Conservation (phyloP, 2,113 vertebrate genomes). For the Pomatorhinus ruficollis region DNA sequence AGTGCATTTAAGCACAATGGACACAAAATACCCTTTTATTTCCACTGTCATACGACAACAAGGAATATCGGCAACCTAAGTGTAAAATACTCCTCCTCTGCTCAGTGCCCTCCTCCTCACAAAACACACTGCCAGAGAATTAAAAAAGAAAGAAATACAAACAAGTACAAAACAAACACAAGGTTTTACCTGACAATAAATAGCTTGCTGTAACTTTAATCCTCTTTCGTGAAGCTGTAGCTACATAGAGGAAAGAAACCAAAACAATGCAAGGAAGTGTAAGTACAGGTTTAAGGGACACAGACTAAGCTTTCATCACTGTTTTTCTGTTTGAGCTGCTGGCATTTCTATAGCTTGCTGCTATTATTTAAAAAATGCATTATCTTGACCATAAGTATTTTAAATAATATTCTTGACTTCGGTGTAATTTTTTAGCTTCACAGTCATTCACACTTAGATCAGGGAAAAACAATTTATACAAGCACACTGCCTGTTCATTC, state of each 20-base stretch:
- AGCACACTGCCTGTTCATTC: not conserved
- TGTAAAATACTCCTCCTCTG: not conserved
- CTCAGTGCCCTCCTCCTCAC: not conserved
- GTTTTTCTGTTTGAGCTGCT: not conserved
- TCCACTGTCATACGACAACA: not conserved
- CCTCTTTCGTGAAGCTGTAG: slow-evolving; percentile 94
- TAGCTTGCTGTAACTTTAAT: slow-evolving; percentile 89
- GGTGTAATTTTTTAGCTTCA: not conserved
- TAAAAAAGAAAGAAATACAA: not conserved
- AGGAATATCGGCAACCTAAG: rapidly evolving
- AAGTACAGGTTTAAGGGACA: not conserved
- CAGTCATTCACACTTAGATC: not conserved
- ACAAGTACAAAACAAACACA: not conserved
- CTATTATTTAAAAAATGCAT: not conserved
- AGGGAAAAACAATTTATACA: not conserved
- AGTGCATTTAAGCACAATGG: not conserved
- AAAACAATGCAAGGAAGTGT: not conserved
- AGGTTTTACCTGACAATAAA: slow-evolving; percentile 86
- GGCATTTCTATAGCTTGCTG: not conserved
- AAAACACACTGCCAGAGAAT: not conserved
- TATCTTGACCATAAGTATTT: not conserved
- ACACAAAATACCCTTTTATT: not conserved
- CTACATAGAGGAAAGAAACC: slow-evolving; percentile 57
- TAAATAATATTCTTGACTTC: not conserved
- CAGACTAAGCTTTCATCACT: not conserved